Evolutionary conservation across 2,113 vertebrate species (phyloP).

Genomic region (Cryptotis parvus): DNA sequence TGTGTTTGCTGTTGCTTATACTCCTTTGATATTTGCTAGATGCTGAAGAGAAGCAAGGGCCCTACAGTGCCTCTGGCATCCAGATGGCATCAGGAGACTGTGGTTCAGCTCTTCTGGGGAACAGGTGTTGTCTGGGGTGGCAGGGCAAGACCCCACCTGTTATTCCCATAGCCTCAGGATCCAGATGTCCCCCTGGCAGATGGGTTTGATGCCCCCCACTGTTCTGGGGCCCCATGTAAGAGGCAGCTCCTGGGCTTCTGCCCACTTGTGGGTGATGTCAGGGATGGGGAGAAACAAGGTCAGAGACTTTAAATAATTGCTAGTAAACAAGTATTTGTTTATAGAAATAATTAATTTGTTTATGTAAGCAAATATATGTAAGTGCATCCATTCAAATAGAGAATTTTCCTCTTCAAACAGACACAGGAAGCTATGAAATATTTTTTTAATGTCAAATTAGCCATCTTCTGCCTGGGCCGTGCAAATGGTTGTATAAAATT

Average conservation of each 20-base stretch:
- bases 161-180: not conserved
- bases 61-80: not conserved
- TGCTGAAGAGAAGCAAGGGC: not conserved
- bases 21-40: not conserved
- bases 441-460: not conserved
- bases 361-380: too few species aligned
- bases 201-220: not conserved
- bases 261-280: not conserved
- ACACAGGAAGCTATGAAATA: not conserved
- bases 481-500: not conserved
- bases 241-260: not conserved
- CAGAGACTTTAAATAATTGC: not conserved
- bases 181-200: too few species aligned
- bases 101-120: not conserved
- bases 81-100: fast-evolving
- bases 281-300: not conserved
- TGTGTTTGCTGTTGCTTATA: not conserved
- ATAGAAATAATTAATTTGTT: too few species aligned
- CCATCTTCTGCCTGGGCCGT: not conserved
- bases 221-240: not conserved
- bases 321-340: too few species aligned
- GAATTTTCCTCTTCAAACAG: not conserved
- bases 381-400: not conserved
- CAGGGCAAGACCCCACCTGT: not conserved
- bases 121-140: not conserved